Conservation (phyloP, 1,140 invertebrate genomes). For the Solenopsis fugax region DNA sequence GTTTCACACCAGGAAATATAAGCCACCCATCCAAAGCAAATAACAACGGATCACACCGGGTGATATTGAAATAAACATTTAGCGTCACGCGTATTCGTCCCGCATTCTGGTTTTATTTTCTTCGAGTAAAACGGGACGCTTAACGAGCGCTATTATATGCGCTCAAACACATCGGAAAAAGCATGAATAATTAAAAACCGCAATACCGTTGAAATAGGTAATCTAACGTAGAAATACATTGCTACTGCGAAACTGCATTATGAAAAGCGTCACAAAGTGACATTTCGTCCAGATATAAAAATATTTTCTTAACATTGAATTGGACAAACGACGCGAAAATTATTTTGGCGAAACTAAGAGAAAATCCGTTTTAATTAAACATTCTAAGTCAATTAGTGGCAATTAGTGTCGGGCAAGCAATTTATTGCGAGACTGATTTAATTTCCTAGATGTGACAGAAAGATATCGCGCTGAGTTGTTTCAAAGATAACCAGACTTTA, state of each 20-base stretch:
- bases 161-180: neutral
- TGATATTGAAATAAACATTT: conserved; percentile 79
- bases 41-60: conserved; percentile 73
- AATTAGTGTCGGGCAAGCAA: conserved; percentile 56
- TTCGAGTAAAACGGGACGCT: neutral
- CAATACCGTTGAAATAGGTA: neutral
- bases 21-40: conserved; percentile 74
- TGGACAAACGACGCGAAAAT: conserved; percentile 33
- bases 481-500: conserved; percentile 10
- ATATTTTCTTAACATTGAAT: conserved; percentile 12
- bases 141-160: conserved; percentile 34
- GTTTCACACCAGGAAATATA: conserved; percentile 71
- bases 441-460: conserved; percentile 37
- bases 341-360: conserved; percentile 30
- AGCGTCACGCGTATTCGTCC: conserved; percentile 7
- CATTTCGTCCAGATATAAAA: conserved; percentile 16
- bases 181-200: neutral
- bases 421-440: conserved; percentile 53
- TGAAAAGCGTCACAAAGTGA: neutral
- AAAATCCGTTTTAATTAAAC: conserved; percentile 64
- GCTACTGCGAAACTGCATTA: neutral
- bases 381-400: conserved; percentile 53
- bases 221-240: conserved; percentile 7
- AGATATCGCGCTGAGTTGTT: conserved; percentile 46
- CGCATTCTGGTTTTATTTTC: conserved; percentile 14